phyloP scores from a whole-genome alignment of 1,140 invertebrate species.

The Drosophila insularis region DNA sequence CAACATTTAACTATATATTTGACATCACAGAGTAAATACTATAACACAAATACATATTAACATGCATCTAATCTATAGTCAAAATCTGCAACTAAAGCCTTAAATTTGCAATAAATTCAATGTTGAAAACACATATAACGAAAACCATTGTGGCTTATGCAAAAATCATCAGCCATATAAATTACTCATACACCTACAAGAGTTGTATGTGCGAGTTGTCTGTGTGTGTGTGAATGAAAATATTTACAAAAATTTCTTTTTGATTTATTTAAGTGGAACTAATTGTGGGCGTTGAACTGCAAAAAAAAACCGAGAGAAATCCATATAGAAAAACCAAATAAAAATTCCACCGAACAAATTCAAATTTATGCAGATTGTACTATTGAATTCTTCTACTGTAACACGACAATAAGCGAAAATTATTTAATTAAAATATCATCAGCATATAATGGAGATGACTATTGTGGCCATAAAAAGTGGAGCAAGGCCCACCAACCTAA shows the following conservation, averaged over 20 bases:
- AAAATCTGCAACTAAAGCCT: neutral
- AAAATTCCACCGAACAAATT: neutral
- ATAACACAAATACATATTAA: neutral
- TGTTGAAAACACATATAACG: neutral
- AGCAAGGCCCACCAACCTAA: no score
- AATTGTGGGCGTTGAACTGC: slow-evolving; percentile 79
- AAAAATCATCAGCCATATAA: slow-evolving; percentile 51
- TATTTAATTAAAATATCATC: slow-evolving; percentile 73
- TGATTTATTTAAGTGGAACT: slow-evolving; percentile 81
- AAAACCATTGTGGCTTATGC: slow-evolving; percentile 59
- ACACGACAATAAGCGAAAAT: slow-evolving; percentile 50
- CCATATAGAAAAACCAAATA: slow-evolving; percentile 30
- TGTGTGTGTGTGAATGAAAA: slow-evolving; percentile 39
- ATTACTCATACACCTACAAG: slow-evolving; percentile 19
- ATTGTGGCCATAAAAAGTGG: no score
- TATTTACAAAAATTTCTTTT: slow-evolving; percentile 71
- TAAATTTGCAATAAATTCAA: slow-evolving; percentile 7
- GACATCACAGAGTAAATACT: neutral
- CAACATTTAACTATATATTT: neutral
- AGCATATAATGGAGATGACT: slow-evolving; percentile 30
- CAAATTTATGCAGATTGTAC: slow-evolving; percentile 44
- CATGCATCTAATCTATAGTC: neutral
- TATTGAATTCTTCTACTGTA: slow-evolving; percentile 45
- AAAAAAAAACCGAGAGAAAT: slow-evolving; percentile 61
- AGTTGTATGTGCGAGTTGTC: neutral